A percentile compares a stretch with the other conserved stretches of the same genome.
These are phyloP conservation scores for Melanocharis versteri DNA, from an alignment of 2,113 vertebrate genomes.

Conservation along the genomic window DNA sequence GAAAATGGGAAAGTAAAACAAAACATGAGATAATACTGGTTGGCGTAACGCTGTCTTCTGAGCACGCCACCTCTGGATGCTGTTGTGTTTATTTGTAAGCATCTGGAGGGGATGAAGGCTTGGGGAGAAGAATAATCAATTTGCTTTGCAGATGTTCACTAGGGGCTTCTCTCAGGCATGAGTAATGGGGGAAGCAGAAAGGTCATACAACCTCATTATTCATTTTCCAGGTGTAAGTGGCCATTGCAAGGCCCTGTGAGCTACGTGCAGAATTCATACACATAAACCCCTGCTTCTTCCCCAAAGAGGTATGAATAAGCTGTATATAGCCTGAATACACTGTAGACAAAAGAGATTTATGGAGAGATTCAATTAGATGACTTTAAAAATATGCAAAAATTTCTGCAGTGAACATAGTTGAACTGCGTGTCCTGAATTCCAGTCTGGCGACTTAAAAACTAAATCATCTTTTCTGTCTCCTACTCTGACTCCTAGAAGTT, in stretches of 20 bases:
- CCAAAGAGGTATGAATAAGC: neutral
- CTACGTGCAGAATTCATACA: neutral
- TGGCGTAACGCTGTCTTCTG: neutral
- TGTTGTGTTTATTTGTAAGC: neutral
- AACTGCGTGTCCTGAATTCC: neutral
- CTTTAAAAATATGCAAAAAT: neutral
- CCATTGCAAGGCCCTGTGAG: neutral
- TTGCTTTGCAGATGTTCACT: neutral
- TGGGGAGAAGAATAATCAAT: neutral
- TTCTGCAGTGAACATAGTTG: neutral
- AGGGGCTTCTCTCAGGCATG: neutral
- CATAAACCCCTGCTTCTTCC: neutral
- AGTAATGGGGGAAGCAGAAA: neutral
- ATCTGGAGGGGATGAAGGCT: neutral
- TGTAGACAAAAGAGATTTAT: neutral
- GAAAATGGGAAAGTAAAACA: neutral
- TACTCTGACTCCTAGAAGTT: neutral
- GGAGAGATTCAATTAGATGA: neutral
- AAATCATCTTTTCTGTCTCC: neutral
- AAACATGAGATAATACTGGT: fast-evolving
- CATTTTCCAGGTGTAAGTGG: neutral
- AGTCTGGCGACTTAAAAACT: neutral
- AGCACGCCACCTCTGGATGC: fast-evolving
- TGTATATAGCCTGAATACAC: neutral
- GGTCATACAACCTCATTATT: neutral